Evolutionary conservation across 2,113 vertebrate species (phyloP).

Genomic region (Myotis lucifugus): DNA sequence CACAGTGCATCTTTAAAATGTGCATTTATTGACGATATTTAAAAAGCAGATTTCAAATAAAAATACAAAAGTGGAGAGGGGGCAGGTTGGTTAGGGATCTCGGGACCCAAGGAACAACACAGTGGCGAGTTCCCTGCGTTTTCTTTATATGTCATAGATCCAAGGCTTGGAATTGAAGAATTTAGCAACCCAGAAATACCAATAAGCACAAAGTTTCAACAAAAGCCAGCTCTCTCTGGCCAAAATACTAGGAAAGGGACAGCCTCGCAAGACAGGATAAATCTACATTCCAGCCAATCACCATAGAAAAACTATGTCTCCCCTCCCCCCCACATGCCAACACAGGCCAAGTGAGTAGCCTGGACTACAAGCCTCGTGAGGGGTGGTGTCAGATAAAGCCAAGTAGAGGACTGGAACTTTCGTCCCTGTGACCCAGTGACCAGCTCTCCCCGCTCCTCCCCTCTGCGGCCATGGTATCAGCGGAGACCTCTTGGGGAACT

Average conservation of each 20-base stretch:
- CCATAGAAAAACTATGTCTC: neutral
- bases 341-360: neutral
- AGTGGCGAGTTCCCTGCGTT: neutral
- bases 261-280: neutral
- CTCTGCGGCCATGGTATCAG: neutral
- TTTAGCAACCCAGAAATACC: neutral
- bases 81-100: neutral
- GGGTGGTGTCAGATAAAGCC: neutral
- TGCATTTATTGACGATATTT: conserved; percentile 18
- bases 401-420: neutral
- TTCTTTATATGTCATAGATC: neutral
- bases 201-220: neutral
- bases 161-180: neutral
- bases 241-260: neutral
- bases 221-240: neutral
- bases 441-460: neutral
- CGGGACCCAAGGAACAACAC: neutral
- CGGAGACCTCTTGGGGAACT: neutral
- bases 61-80: conserved; percentile 34
- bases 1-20: neutral
- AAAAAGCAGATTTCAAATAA: conserved; percentile 44
- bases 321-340: neutral
- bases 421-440: neutral
- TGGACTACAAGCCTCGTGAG: neutral
- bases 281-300: neutral